Conservation (phyloP, 2,113 vertebrate species). For the Kryptolebias marmoratus region DNA sequence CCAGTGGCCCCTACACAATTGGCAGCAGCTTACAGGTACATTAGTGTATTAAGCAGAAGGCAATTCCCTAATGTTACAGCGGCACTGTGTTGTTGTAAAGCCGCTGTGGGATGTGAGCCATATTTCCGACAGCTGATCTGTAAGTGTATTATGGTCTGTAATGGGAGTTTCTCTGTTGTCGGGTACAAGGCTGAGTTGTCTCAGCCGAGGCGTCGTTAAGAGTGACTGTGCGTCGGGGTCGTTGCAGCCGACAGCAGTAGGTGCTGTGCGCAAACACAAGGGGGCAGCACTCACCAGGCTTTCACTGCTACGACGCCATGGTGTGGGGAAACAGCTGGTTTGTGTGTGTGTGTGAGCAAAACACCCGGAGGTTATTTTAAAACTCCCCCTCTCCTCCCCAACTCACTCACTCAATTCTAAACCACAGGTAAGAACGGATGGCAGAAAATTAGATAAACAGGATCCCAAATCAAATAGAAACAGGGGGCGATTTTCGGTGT, state of each 20-base stretch:
- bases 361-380: constrained; percentile 53
- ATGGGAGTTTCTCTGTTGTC: constrained; percentile 12
- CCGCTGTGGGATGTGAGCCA: constrained; percentile 28
- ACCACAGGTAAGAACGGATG: constrained; percentile 10
- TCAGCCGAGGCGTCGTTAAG: constrained; percentile 7
- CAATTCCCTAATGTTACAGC: constrained; percentile 60
- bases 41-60: constrained; percentile 68
- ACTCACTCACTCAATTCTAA: not conserved
- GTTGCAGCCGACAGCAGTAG: constrained; percentile 24
- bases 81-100: constrained; percentile 1
- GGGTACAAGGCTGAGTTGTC: constrained; percentile 6
- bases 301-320: constrained; percentile 32
- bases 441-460: constrained; percentile 19
- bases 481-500: too few species aligned
- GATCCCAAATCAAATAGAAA: not conserved
- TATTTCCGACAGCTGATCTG: constrained; percentile 14
- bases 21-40: constrained; percentile 66
- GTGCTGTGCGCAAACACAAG: constrained; percentile 59
- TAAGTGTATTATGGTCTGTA: constrained; percentile 17
- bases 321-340: constrained; percentile 58
- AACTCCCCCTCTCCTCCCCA: constrained; percentile 25
- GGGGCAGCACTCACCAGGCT: constrained; percentile 68
- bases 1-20: constrained; percentile 54
- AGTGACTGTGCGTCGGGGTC: constrained; percentile 18
- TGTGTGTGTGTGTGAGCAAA: constrained; percentile 44